Conservation (phyloP, 2,113 vertebrate species). For the Sinocyclocheilus maitianheensis region DNA sequence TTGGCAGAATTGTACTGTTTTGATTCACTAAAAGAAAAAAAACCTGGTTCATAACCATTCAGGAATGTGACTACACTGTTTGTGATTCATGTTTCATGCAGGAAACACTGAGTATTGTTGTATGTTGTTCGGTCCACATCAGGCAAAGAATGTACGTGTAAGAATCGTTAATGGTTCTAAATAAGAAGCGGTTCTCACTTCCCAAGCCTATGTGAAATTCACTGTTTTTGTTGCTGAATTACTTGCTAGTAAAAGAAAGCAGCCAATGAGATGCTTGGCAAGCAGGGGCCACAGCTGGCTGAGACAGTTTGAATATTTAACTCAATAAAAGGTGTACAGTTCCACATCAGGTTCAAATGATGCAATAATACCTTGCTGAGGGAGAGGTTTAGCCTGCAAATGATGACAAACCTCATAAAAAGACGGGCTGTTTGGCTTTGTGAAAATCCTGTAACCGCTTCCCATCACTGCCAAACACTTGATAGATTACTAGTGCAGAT, state of each 20-base stretch:
- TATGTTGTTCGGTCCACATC: neutral
- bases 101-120: neutral
- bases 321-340: constrained; percentile 75
- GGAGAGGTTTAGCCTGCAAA: constrained; percentile 72
- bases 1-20: neutral
- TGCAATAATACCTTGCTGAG: constrained; percentile 75
- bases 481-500: constrained; percentile 58
- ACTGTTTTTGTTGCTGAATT: neutral
- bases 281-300: constrained; percentile 63
- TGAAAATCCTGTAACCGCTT: constrained; percentile 42
- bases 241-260: constrained; percentile 40
- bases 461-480: constrained; percentile 62
- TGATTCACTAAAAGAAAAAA: neutral
- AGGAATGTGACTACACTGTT: neutral
- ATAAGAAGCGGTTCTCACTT: neutral
- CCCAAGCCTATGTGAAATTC: too few relatives aligned
- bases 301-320: constrained; percentile 69
- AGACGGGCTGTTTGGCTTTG: constrained; percentile 66
- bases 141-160: neutral
- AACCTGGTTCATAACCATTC: neutral
- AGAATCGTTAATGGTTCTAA: neutral
- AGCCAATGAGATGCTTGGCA: constrained; percentile 36
- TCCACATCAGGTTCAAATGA: constrained; percentile 75
- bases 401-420: constrained; percentile 66
- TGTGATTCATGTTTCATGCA: neutral